phyloP scores from a whole-genome alignment of 2,888 invertebrate species.

The Oscheius sp. region DNA sequence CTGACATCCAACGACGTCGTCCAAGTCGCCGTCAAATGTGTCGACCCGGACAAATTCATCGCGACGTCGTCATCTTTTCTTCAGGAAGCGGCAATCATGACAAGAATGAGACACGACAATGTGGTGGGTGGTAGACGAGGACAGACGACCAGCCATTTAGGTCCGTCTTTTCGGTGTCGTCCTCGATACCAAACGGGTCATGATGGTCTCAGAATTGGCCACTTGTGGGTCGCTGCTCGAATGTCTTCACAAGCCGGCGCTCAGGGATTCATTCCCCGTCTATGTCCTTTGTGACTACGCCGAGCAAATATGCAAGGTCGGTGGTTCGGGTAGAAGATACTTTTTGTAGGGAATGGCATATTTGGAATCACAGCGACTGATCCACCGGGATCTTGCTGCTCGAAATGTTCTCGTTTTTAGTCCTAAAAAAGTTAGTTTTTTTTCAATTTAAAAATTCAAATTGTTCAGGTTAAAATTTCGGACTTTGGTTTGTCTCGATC shows the following conservation, averaged over 20 bases:
- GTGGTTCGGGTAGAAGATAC: background rate
- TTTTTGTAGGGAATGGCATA: conserved; percentile 87
- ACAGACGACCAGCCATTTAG: background rate
- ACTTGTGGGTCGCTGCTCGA: conserved; percentile 92
- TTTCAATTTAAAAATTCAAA: background rate
- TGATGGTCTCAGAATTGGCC: conserved; percentile 90
- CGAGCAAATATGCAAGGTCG: conserved; percentile 52
- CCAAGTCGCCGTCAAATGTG: conserved; percentile 82
- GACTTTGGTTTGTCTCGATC: conserved; percentile 96
- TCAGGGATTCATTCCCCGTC: conserved; percentile 90
- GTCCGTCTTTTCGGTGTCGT: conserved; percentile 94
- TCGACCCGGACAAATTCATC: conserved; percentile 93
- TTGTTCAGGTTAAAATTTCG: conserved; percentile 86
- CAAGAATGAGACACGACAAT: conserved; percentile 94
- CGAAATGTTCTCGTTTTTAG: conserved; percentile 95
- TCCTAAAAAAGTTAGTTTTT: conserved; percentile 44
- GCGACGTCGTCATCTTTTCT: conserved; percentile 92
- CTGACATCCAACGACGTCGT: conserved; percentile 78
- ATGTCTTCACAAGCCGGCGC: conserved; percentile 91
- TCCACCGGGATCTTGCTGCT: conserved; percentile 96
- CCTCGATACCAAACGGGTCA: conserved; percentile 87
- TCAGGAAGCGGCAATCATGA: conserved; percentile 99
- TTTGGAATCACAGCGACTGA: conserved; percentile 92
- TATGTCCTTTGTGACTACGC: conserved; percentile 93
- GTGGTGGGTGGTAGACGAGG: conserved; percentile 81